Conservation (phyloP, 1,140 invertebrate species). For the Orchesella cincta region DNA sequence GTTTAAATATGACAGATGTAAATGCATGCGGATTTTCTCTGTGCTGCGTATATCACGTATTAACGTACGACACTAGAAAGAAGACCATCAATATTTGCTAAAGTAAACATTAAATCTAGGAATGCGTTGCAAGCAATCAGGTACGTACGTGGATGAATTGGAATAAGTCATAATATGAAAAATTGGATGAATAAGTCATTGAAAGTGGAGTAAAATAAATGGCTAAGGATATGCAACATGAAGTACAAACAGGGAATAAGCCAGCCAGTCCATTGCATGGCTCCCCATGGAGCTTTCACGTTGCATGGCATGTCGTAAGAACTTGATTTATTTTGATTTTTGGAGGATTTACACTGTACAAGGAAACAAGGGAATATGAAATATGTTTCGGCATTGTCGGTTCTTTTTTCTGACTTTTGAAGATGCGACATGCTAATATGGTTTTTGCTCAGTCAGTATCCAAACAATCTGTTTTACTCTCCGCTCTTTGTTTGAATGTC, state of each 20-base stretch:
- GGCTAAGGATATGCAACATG: not conserved
- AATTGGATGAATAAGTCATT: not conserved
- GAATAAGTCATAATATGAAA: not conserved
- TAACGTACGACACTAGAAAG: too few species aligned
- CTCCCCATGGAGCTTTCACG: constrained; percentile 13
- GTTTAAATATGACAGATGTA: too few species aligned
- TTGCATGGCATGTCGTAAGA: not conserved
- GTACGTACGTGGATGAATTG: not conserved
- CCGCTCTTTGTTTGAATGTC: too few species aligned
- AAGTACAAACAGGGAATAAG: not conserved
- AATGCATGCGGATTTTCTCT: too few species aligned
- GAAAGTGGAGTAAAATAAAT: not conserved
- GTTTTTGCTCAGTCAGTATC: too few species aligned
- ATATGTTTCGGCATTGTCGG: too few species aligned
- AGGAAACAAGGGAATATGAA: too few species aligned
- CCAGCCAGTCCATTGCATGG: too few species aligned
- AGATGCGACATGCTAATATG: not conserved
- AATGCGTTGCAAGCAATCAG: not conserved
- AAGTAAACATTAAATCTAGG: not conserved
- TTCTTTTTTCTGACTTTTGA: not conserved
- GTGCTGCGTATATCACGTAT: too few species aligned
- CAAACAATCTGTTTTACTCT: too few species aligned
- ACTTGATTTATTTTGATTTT: constrained; percentile 12
- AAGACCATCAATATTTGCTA: not conserved
- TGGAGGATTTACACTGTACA: not conserved